phyloP scores from a whole-genome alignment of 2,888 invertebrate species.

The Callosobruchus maculatus region DNA sequence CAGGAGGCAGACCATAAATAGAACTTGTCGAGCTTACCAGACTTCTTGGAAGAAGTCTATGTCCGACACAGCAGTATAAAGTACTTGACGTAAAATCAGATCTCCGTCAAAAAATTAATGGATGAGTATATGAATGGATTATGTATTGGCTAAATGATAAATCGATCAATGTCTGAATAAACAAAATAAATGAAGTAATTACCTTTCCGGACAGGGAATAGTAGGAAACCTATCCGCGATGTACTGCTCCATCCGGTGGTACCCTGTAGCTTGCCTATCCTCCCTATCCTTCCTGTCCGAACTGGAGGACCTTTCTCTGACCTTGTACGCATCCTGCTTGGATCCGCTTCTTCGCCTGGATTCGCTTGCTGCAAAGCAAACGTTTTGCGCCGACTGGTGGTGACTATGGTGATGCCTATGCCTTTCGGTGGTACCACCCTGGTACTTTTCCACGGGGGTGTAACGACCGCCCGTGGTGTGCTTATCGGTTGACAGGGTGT shows the following conservation, averaged over 20 bases:
- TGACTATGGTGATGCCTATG: constrained; percentile 16
- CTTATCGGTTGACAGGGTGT: constrained; percentile 48
- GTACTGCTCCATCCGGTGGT: constrained; percentile 26
- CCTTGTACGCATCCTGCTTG: constrained; percentile 31
- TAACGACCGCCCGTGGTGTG: constrained; percentile 46
- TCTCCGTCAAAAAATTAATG: no score
- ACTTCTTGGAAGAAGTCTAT: no score
- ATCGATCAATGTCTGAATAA: no score
- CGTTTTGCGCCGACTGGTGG: constrained; percentile 31
- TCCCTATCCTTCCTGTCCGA: constrained; percentile 30
- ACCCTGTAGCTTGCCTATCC: constrained; percentile 16
- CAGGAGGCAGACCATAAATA: no score
- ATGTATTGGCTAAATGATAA: no score
- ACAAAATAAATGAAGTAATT: not conserved
- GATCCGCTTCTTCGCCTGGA: constrained; percentile 34
- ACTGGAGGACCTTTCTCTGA: constrained; percentile 32
- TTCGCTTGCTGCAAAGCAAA: constrained; percentile 38
- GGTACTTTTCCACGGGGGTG: constrained; percentile 35
- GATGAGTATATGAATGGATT: no score
- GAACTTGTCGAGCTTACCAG: no score
- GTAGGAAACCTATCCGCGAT: constrained; percentile 33
- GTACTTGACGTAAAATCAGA: no score
- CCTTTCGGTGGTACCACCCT: constrained; percentile 34
- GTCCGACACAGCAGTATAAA: no score
- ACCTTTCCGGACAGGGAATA: constrained; percentile 45